phyloP scores from a whole-genome alignment of 2,797 vertebrate genomes.

The Serranus cabrilla region DNA sequence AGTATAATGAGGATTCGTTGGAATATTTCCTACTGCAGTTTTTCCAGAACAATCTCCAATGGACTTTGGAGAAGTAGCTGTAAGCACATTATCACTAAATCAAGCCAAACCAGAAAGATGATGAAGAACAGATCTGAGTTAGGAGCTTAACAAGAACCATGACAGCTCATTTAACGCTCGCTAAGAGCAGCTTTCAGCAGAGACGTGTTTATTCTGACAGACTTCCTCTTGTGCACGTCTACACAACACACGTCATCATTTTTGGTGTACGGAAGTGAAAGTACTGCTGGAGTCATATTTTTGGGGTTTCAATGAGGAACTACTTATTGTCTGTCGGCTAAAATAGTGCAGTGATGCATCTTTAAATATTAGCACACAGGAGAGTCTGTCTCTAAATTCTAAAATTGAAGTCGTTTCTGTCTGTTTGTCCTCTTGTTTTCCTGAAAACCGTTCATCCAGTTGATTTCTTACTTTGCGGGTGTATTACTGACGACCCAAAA shows the following conservation, averaged over 20 bases:
- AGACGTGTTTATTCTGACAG: background rate
- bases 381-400: no score
- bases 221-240: background rate
- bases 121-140: constrained; percentile 25
- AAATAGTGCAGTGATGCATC: background rate
- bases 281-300: background rate
- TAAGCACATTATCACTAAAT: constrained; percentile 17
- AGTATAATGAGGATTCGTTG: background rate
- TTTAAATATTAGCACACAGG: constrained; percentile 1
- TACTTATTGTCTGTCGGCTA: no score
- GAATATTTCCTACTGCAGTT: background rate
- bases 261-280: background rate
- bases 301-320: background rate
- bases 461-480: no score
- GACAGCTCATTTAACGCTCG: background rate
- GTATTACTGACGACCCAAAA: no score
- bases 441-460: no score
- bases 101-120: constrained; percentile 11
- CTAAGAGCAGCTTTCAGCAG: constrained; percentile 7
- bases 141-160: background rate
- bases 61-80: background rate
- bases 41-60: background rate
- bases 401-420: no score
- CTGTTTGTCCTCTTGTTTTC: no score
- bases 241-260: background rate